phyloP scores from a whole-genome alignment of 2,797 vertebrate genomes.

The Pogoniulus pusillus region DNA sequence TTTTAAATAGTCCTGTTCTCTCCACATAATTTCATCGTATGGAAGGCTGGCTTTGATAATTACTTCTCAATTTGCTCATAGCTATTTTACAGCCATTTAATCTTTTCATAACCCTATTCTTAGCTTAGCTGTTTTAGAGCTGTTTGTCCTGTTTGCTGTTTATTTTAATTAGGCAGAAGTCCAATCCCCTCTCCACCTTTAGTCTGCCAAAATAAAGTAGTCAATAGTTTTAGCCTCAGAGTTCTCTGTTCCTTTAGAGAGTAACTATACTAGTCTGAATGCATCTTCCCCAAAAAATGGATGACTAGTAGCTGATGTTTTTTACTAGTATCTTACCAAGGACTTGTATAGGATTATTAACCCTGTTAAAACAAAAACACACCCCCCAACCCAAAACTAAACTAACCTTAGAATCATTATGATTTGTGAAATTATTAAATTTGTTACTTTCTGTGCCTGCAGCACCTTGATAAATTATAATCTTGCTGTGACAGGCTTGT shows the following conservation, averaged over 20 bases:
- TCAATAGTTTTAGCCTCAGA: neutral
- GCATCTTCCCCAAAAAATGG: neutral
- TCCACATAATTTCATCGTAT: neutral
- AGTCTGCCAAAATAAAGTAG: neutral
- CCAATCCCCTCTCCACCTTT: neutral
- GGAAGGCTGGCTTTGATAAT: neutral
- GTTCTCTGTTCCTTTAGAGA: neutral
- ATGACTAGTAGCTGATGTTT: neutral
- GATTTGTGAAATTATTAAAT: neutral
- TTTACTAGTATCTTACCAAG: neutral
- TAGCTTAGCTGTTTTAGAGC: neutral
- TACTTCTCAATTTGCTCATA: neutral
- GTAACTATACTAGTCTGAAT: neutral
- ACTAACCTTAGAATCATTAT: neutral
- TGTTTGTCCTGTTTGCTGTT: neutral
- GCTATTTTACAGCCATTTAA: neutral
- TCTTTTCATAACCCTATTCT: neutral
- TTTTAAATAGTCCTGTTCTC: neutral
- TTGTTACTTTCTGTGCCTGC: neutral
- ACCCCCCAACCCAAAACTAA: no score
- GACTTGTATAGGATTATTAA: neutral
- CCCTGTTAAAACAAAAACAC: neutral
- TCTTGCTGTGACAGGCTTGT: neutral
- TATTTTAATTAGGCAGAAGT: neutral
- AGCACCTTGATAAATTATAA: neutral